Evolutionary conservation across 2,797 vertebrate species (phyloP).

Genomic region (Gallinago solitaria): DNA sequence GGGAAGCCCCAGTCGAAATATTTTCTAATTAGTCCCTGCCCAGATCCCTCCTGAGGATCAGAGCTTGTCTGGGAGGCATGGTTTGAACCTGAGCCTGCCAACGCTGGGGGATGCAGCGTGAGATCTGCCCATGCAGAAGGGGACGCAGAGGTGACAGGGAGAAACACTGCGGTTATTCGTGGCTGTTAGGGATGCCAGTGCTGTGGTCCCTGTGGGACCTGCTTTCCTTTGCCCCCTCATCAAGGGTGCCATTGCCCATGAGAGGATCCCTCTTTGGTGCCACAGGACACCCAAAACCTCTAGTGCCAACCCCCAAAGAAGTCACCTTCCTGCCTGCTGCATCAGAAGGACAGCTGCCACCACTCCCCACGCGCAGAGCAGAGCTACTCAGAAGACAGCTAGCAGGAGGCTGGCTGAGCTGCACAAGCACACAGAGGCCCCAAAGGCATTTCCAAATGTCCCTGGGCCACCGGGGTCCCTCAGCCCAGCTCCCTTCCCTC

Average conservation of each 20-base stretch:
- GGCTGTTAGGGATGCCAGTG: not conserved
- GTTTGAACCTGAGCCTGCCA: not conserved
- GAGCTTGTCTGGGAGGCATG: not conserved
- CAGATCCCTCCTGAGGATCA: not conserved
- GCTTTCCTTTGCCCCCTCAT: not conserved
- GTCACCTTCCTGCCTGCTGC: not conserved
- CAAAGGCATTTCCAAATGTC: not conserved
- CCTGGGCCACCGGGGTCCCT: not conserved
- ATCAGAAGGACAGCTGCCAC: not conserved
- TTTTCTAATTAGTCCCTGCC: not conserved
- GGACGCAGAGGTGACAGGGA: not conserved
- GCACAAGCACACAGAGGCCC: not conserved
- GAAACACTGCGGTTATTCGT: accelerated
- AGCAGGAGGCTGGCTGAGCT: not conserved
- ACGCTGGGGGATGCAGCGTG: accelerated
- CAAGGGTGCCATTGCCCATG: not conserved
- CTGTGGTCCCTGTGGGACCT: not conserved
- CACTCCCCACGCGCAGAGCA: not conserved
- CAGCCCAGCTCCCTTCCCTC: not conserved
- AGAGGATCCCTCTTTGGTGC: not conserved
- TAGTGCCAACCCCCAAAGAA: not conserved
- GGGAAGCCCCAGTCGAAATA: not conserved
- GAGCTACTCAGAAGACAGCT: not conserved
- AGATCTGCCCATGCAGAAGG: not conserved
- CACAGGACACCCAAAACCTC: not conserved